These are phyloP conservation scores for Platorchestia sp. DNA, from an alignment of 1,140 invertebrate genomes.

Conservation along the genomic window DNA sequence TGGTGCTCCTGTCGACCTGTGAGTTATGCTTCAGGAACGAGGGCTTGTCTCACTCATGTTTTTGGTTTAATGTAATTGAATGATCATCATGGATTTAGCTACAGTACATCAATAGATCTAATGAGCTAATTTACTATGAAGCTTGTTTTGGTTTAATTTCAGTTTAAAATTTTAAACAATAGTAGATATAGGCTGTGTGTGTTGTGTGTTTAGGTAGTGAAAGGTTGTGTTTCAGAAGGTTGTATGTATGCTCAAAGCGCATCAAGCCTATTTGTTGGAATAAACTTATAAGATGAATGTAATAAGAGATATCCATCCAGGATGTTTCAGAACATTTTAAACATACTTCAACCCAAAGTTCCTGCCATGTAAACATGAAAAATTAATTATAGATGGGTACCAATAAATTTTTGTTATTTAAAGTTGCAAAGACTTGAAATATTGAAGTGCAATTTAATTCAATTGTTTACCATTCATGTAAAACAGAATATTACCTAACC, in stretches of 20 bases:
- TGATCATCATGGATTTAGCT: background rate
- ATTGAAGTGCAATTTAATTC: too few relatives aligned
- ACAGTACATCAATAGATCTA: background rate
- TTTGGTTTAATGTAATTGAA: background rate
- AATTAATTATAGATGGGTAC: too few relatives aligned
- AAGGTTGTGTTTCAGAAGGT: background rate
- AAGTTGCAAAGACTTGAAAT: too few relatives aligned
- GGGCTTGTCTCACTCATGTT: background rate
- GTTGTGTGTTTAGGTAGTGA: background rate
- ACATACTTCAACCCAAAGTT: too few relatives aligned
- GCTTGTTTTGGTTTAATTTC: background rate
- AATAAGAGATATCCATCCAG: too few relatives aligned
- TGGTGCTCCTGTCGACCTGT: conserved; percentile 86
- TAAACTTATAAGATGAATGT: too few relatives aligned
- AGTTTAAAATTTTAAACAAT: background rate
- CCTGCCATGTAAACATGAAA: too few relatives aligned
- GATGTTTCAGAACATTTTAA: too few relatives aligned
- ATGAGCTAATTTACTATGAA: background rate
- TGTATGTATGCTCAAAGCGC: background rate
- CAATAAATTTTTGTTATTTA: too few relatives aligned
- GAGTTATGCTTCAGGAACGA: conserved; percentile 70
- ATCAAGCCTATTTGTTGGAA: background rate
- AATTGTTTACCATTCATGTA: too few relatives aligned
- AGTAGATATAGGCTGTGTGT: background rate
- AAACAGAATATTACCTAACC: too few relatives aligned